Conservation (phyloP, 2,113 vertebrate species). For the Nannospalax galili region DNA sequence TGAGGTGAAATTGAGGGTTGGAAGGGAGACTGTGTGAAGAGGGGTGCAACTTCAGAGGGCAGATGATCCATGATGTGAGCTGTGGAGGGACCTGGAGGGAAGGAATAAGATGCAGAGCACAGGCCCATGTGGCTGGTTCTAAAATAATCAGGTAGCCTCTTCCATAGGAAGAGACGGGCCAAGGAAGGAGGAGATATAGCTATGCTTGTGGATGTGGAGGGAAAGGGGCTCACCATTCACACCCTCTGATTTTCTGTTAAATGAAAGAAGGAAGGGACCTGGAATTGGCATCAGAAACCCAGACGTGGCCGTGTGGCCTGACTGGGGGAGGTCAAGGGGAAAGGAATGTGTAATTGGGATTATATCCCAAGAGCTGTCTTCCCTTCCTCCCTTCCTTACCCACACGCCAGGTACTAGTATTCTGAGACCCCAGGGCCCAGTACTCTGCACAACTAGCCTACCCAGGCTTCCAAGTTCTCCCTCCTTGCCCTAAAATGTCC, state of each 20-base stretch:
- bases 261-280: background rate
- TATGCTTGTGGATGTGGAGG: background rate
- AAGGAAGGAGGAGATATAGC: background rate
- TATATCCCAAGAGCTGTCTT: background rate
- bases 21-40: too few relatives aligned
- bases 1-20: too few relatives aligned
- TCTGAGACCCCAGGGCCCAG: background rate
- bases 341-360: background rate
- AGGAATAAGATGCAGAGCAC: background rate
- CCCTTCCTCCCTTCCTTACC: background rate
- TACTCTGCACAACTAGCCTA: background rate
- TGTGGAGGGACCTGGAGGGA: background rate
- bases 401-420: too few relatives aligned
- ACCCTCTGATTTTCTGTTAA: background rate
- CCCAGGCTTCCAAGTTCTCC: background rate
- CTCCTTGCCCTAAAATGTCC: background rate
- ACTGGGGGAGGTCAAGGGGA: background rate
- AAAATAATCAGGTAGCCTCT: background rate
- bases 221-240: background rate
- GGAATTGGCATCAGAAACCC: background rate
- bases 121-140: background rate
- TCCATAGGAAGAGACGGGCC: background rate
- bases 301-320: background rate
- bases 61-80: fast-evolving
- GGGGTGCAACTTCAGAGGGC: fast-evolving